Conservation (phyloP, 2,113 vertebrate species). For the Meleagris gallopavo region DNA sequence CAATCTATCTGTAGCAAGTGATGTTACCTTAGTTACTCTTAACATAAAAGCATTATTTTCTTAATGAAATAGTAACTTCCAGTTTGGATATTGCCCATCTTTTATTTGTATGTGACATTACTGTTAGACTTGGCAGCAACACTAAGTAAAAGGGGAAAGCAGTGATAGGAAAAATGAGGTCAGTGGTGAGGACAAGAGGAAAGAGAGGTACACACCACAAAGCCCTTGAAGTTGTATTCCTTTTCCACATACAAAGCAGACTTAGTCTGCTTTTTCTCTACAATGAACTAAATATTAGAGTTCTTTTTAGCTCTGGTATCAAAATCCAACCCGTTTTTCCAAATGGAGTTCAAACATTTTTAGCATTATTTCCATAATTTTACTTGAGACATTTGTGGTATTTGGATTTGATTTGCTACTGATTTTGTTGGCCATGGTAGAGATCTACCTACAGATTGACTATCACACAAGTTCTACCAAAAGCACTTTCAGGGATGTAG, state of each 20-base stretch:
- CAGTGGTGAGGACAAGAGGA: rapidly evolving
- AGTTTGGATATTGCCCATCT: background rate
- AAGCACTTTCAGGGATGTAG: background rate
- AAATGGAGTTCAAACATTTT: background rate
- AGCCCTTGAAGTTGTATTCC: background rate
- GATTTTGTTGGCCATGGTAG: background rate
- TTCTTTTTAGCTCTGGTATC: background rate
- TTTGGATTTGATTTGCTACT: background rate
- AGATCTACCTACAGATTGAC: background rate
- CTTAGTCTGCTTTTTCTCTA: background rate
- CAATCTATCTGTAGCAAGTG: background rate
- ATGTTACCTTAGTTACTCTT: background rate
- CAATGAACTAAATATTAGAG: background rate
- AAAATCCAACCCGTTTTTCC: background rate
- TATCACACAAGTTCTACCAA: background rate
- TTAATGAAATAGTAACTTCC: background rate
- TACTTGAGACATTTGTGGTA: background rate
- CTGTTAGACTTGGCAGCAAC: background rate
- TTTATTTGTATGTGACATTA: background rate
- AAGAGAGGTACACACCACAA: background rate
- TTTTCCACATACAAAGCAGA: background rate
- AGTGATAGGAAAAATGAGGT: background rate
- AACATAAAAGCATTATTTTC: conserved; percentile 28
- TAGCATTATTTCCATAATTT: background rate
- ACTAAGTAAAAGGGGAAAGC: background rate